Evolutionary conservation across 2,888 invertebrate species (phyloP).

Genomic region (Scelioninae gen. 2): DNA sequence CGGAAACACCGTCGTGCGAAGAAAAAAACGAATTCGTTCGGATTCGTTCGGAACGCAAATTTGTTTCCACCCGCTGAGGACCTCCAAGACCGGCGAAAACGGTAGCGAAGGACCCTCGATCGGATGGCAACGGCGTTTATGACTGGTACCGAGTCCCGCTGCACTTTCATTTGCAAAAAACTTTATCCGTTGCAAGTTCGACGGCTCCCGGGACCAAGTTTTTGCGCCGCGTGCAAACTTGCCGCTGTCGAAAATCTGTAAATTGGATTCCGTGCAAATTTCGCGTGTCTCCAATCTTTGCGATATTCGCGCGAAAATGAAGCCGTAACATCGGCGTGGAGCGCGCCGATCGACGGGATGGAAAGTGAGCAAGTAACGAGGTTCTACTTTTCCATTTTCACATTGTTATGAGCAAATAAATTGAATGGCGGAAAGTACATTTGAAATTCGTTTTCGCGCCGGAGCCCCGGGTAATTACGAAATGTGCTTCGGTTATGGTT

Average conservation of each 20-base stretch:
- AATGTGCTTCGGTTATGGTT: not conserved
- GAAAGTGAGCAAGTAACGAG: constrained; percentile 52
- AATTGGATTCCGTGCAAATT: constrained; percentile 59
- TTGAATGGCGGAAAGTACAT: constrained; percentile 31
- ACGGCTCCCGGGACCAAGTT: constrained; percentile 52
- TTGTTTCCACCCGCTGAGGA: too few relatives aligned
- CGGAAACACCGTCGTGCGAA: too few relatives aligned
- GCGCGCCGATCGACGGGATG: constrained; percentile 42
- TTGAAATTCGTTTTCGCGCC: constrained; percentile 20
- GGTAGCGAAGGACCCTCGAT: constrained; percentile 26
- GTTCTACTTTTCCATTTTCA: constrained; percentile 47
- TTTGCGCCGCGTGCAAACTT: constrained; percentile 53
- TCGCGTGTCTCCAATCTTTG: constrained; percentile 58
- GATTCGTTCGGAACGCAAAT: too few relatives aligned
- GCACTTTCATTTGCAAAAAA: constrained; percentile 48
- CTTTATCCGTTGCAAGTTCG: constrained; percentile 55
- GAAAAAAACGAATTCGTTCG: too few relatives aligned
- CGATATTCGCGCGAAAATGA: constrained; percentile 58
- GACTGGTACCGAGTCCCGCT: constrained; percentile 27
- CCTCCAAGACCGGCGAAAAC: constrained; percentile 6
- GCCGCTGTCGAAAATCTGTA: constrained; percentile 58
- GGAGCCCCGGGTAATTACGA: not conserved
- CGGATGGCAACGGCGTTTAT: constrained; percentile 53
- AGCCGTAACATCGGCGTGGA: constrained; percentile 54
- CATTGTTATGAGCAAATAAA: constrained; percentile 42